A percentile compares a stretch with the other conserved stretches of the same genome.
phyloP scores from a whole-genome alignment of 2,113 vertebrate genomes.

The Cryptotis parvus region DNA sequence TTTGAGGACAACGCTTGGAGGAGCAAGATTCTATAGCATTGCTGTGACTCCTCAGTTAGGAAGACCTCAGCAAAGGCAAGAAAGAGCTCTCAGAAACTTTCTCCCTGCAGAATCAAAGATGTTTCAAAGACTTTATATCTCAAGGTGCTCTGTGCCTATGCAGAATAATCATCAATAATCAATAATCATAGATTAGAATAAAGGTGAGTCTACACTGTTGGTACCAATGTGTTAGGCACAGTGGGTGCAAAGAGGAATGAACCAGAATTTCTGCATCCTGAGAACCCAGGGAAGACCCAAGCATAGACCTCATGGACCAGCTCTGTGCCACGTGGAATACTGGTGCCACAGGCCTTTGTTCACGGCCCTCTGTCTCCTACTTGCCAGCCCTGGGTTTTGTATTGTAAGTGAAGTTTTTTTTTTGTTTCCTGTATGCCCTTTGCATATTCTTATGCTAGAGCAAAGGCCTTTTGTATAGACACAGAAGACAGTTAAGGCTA shows the following conservation, averaged over 20 bases:
- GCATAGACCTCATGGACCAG: neutral
- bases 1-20: neutral
- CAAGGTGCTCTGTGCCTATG: neutral
- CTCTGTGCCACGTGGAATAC: neutral
- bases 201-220: neutral
- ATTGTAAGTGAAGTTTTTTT: no score
- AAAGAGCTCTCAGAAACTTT: neutral
- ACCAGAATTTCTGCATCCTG: neutral
- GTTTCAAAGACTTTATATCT: conserved; percentile 27
- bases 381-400: no score
- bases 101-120: neutral
- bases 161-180: no score
- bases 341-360: neutral
- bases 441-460: no score
- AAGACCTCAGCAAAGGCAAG: neutral
- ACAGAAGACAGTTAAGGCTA: no score
- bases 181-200: no score
- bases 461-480: no score
- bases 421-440: no score
- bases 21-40: neutral
- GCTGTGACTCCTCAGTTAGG: neutral
- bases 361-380: no score
- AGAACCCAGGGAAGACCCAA: neutral
- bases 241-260: neutral
- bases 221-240: neutral